Percentiles rank a stretch among this genome's conserved stretches.
Conservation (phyloP, 2,888 invertebrate species). For the Harpagoxenus sublaevis region DNA sequence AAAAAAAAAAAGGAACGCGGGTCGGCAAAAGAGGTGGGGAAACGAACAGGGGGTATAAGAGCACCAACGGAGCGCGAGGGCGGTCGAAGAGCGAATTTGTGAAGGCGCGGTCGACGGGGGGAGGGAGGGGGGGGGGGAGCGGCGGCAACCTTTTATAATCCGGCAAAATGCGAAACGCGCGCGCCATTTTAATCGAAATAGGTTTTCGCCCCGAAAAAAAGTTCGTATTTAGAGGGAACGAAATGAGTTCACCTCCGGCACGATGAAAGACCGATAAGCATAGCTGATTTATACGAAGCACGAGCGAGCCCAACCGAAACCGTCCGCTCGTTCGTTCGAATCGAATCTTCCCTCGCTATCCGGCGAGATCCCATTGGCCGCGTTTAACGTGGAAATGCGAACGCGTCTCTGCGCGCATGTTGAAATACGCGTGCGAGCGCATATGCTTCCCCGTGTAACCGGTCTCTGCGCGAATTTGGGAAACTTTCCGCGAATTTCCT, state of each 20-base stretch:
- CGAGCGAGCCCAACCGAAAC: slow-evolving; percentile 79
- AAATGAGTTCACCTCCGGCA: slow-evolving; percentile 85
- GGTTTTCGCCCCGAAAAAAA: slow-evolving; percentile 84
- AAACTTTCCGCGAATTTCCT: slow-evolving; percentile 7
- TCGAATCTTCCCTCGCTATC: slow-evolving; percentile 65
- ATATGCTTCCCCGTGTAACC: neutral
- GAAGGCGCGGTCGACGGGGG: slow-evolving; percentile 61
- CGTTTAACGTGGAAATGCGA: slow-evolving; percentile 79
- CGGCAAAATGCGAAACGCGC: slow-evolving; percentile 84
- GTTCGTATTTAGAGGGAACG: slow-evolving; percentile 86
- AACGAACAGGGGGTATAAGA: slow-evolving; percentile 57
- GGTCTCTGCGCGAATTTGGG: neutral
- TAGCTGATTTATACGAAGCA: slow-evolving; percentile 85
- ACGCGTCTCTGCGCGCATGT: slow-evolving; percentile 42
- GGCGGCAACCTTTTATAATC: slow-evolving; percentile 84
- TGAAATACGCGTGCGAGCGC: slow-evolving; percentile 34
- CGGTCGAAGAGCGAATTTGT: slow-evolving; percentile 67
- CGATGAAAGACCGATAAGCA: slow-evolving; percentile 86
- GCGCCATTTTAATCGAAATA: slow-evolving; percentile 86
- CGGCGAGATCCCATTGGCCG: slow-evolving; percentile 76
- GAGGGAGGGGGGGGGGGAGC: slow-evolving; percentile 64
- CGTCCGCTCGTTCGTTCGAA: slow-evolving; percentile 78
- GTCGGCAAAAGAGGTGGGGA: slow-evolving; percentile 52
- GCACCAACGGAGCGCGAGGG: slow-evolving; percentile 64
- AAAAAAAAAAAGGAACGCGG: slow-evolving; percentile 55